phyloP scores from a whole-genome alignment of 1,140 invertebrate species.

The Drosophila nikananu region DNA sequence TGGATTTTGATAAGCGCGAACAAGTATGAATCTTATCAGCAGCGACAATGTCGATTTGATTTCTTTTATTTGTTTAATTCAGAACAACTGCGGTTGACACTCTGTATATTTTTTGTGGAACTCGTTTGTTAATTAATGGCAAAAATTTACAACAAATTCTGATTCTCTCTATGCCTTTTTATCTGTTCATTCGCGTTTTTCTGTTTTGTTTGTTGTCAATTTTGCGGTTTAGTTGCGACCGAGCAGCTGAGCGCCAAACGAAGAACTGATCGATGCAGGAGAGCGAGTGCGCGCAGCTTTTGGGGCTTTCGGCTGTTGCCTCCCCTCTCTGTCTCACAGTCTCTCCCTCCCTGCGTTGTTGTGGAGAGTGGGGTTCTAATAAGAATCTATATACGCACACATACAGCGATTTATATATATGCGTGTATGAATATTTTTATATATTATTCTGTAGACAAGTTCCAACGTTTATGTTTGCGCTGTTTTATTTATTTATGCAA shows the following conservation, averaged over 20 bases:
- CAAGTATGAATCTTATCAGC: conserved; percentile 64
- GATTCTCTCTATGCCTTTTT: conserved; percentile 30
- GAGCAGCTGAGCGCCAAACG: conserved; percentile 72
- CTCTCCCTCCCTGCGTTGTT: not conserved
- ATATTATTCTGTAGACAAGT: conserved; percentile 61
- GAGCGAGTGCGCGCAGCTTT: conserved; percentile 32
- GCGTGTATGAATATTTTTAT: not conserved
- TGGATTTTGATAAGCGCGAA: conserved; percentile 62
- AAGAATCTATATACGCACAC: conserved; percentile 50
- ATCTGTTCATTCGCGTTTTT: conserved; percentile 12
- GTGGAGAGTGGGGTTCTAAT: conserved; percentile 45
- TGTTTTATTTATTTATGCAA: conserved; percentile 80
- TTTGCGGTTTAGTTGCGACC: conserved; percentile 60
- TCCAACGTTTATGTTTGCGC: conserved; percentile 70
- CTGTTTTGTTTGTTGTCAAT: conserved; percentile 67
- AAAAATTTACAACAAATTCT: conserved; percentile 79
- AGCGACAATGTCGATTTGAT: conserved; percentile 41
- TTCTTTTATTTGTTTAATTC: conserved; percentile 24
- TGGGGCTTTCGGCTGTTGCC: conserved; percentile 28
- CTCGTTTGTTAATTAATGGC: conserved; percentile 54
- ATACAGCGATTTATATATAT: conserved; percentile 12
- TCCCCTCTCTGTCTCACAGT: conserved; percentile 1
- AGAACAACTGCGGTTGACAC: conserved; percentile 44
- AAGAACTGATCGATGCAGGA: conserved; percentile 69
- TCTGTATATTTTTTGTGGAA: conserved; percentile 32